Evolutionary conservation across 2,888 invertebrate genomes (phyloP).

Genomic region (Ormyrus pomaceus): DNA sequence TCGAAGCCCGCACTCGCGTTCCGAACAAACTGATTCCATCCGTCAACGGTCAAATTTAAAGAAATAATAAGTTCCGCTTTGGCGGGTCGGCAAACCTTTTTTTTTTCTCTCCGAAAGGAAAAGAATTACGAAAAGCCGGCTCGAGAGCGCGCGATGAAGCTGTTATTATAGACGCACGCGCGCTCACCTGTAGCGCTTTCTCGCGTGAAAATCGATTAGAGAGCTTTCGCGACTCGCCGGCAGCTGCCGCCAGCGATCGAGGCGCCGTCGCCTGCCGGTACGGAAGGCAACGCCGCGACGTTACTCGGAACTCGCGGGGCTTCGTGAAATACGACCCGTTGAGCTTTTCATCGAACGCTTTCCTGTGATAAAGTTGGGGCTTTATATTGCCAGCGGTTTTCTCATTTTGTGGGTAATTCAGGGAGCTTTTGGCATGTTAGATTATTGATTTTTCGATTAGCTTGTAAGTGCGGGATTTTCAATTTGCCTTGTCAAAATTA

Average conservation of each 20-base stretch:
- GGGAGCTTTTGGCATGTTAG: conserved; percentile 13
- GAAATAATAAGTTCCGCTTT: too few relatives aligned
- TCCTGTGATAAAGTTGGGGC: conserved; percentile 34
- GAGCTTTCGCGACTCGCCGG: neutral
- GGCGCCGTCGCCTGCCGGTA: neutral
- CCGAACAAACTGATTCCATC: neutral
- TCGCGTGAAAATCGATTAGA: too few relatives aligned
- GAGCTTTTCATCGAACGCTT: conserved; percentile 44
- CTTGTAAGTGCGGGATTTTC: neutral
- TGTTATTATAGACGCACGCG: neutral
- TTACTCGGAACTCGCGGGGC: conserved; percentile 23
- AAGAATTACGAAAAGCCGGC: neutral
- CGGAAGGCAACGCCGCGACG: too few relatives aligned
- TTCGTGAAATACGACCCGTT: neutral
- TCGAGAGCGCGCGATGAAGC: neutral
- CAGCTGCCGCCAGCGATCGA: conserved; percentile 28
- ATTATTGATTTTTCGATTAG: too few relatives aligned
- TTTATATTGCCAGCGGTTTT: conserved; percentile 24
- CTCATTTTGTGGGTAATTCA: conserved; percentile 40
- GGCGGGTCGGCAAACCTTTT: too few relatives aligned
- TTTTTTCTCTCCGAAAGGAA: neutral
- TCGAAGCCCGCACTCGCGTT: neutral
- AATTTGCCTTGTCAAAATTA: neutral
- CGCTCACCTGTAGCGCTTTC: conserved; percentile 37
- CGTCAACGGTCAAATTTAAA: too few relatives aligned